Conservation (phyloP, 2,797 vertebrate genomes). For the Megalops cyprinoides region DNA sequence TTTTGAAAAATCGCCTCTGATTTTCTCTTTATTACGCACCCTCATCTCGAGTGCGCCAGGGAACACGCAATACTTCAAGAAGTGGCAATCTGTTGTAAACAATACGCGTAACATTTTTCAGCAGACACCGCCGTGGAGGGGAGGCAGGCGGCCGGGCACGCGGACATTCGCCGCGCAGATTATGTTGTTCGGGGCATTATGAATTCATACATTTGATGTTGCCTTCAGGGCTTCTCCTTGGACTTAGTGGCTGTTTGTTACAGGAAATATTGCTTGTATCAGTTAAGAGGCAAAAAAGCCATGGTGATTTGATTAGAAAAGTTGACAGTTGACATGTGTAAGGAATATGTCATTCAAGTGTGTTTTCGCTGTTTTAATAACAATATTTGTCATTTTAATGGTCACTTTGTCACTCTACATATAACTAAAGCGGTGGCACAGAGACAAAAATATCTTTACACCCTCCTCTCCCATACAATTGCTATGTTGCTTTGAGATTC, state of each 20-base stretch:
- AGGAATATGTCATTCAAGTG: slow-evolving; percentile 69
- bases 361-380: slow-evolving; percentile 59
- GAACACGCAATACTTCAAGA: slow-evolving; percentile 81
- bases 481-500: not conserved
- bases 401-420: slow-evolving; percentile 49
- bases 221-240: slow-evolving; percentile 97
- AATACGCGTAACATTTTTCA: slow-evolving; percentile 89
- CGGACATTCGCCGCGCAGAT: slow-evolving; percentile 86
- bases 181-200: slow-evolving; percentile 93
- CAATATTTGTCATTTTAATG: slow-evolving; percentile 69
- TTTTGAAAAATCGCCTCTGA: slow-evolving; percentile 90
- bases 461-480: not conserved
- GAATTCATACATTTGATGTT: slow-evolving; percentile 97
- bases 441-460: not conserved
- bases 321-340: slow-evolving; percentile 75
- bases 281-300: slow-evolving; percentile 72
- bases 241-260: slow-evolving; percentile 92
- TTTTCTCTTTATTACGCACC: slow-evolving; percentile 82
- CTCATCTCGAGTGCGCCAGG: slow-evolving; percentile 74
- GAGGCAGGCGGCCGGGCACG: slow-evolving; percentile 69
- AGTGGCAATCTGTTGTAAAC: slow-evolving; percentile 81
- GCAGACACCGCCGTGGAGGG: slow-evolving; percentile 68
- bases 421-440: not conserved
- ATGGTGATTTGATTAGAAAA: slow-evolving; percentile 74
- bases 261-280: slow-evolving; percentile 80